Evolutionary conservation across 2,888 invertebrate genomes (phyloP), one percentile per base, ranked within the genome.

Genomic region (Patella pellucida): DNA sequence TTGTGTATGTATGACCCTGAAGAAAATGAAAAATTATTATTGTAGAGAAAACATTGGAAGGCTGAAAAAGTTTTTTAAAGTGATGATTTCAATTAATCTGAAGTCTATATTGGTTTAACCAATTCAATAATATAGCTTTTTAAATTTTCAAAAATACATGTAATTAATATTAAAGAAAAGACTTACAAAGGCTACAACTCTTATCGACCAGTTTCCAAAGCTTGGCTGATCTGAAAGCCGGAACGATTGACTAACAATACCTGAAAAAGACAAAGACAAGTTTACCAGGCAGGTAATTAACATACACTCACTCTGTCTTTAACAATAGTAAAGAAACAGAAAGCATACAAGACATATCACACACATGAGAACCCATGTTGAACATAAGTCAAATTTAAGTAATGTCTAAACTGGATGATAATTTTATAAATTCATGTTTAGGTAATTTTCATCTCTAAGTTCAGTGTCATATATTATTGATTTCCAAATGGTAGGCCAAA

Each of bases 241-340:
- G 91, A 98, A 98, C 73, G 95, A 94, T 81, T 98, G 92, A 81
- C 96, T 97, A n/a, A 98, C 97, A 11, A 97, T 96, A 72, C 98
- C 97, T 90, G 95, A 62, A 82, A 76, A 76, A 68, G 11, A 74
- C 71, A 75, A 9, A 52, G 41, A 41, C 41, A 41, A n/a, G 41
- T 41, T 41, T 41, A 71, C 51, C 16, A 71, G 41, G 7, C 41
- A 41, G 41, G 41, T 41, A 2, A 19, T 62, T 62, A 62, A 19
- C 19, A 62, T 62, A 41, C 41, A 41, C 41, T 41, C 41, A 41
- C 2, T 31, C 41, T 41, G 7, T 41, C 9, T 9, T 41, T 9
- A 41, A 41, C 4, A 9, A 41, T 41, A 62, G 62, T 19, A 19
- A 62, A 7, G 41, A 41, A 41, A 41, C 41, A 41, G 41, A 41